Evolutionary conservation across 2,113 vertebrate genomes (phyloP).

Genomic region (Dascyllus trimaculatus): DNA sequence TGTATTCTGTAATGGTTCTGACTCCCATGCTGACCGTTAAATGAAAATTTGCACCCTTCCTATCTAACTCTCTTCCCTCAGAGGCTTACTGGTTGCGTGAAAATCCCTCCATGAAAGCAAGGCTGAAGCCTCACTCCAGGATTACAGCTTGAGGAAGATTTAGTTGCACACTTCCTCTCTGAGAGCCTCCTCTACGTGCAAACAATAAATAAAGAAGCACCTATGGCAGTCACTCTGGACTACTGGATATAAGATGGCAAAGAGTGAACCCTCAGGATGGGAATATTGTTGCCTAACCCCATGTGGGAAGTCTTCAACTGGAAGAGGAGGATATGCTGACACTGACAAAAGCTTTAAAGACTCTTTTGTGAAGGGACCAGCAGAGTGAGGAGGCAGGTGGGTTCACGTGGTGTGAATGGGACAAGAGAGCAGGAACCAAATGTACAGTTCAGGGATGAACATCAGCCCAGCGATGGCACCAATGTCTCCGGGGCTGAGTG

Average conservation of each 20-base stretch:
- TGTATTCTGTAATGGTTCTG: not conserved
- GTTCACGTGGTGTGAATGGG: conserved; percentile 55
- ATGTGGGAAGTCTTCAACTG: conserved; percentile 23
- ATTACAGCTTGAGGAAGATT: conserved; percentile 89
- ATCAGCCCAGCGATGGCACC: conserved; percentile 70
- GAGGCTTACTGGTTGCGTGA: conserved; percentile 71
- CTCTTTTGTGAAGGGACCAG: conserved; percentile 17
- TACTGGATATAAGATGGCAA: conserved; percentile 20
- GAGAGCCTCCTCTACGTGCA: conserved; percentile 12
- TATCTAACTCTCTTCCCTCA: conserved; percentile 44
- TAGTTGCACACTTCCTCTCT: conserved; percentile 75
- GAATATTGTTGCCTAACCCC: conserved; percentile 22
- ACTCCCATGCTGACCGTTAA: not conserved
- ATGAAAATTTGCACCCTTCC: conserved; percentile 18
- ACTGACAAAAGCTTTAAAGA: conserved; percentile 13
- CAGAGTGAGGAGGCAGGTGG: conserved; percentile 38
- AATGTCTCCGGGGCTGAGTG: conserved; percentile 60
- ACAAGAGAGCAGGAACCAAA: conserved; percentile 58
- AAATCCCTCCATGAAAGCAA: conserved; percentile 87
- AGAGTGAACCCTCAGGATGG: conserved; percentile 32
- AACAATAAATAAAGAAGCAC: conserved; percentile 22
- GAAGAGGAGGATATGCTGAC: conserved; percentile 30
- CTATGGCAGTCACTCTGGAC: conserved; percentile 19
- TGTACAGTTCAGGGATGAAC: conserved; percentile 74
- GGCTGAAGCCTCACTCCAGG: conserved; percentile 81